Percentiles rank a stretch among this genome's conserved stretches.
These are phyloP conservation scores for Rhagophthalmus giganteus DNA, from an alignment of 2,888 invertebrate species.

Conservation along the genomic window DNA sequence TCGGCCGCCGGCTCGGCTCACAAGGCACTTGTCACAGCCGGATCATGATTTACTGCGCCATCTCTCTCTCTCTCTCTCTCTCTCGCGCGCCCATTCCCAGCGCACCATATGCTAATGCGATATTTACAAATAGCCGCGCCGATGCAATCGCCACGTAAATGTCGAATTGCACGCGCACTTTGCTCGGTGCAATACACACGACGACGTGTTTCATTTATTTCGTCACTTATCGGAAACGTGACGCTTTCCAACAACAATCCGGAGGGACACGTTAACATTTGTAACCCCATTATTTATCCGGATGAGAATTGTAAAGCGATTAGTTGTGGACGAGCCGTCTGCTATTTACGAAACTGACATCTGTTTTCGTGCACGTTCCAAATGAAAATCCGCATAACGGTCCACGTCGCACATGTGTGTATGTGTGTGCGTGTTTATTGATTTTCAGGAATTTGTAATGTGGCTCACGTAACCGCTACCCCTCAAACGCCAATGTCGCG, in stretches of 20 bases:
- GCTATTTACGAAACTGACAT: too few relatives aligned
- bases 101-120: slow-evolving; percentile 17
- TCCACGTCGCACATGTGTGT: too few relatives aligned
- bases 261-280: background rate
- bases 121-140: slow-evolving; percentile 20
- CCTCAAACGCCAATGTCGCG: too few relatives aligned
- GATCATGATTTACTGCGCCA: slow-evolving; percentile 40
- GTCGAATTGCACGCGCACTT: slow-evolving; percentile 12
- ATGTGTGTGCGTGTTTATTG: too few relatives aligned
- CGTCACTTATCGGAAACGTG: background rate
- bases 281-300: too few relatives aligned
- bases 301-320: too few relatives aligned
- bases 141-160: slow-evolving; percentile 9
- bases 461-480: too few relatives aligned
- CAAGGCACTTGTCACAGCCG: slow-evolving; percentile 38
- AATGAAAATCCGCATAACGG: too few relatives aligned
- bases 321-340: too few relatives aligned
- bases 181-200: background rate
- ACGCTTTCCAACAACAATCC: too few relatives aligned
- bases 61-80: slow-evolving; percentile 56
- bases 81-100: slow-evolving; percentile 53
- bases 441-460: too few relatives aligned
- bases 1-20: slow-evolving; percentile 33
- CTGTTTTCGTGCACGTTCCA: too few relatives aligned
- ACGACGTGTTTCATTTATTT: background rate